These are phyloP conservation scores for Yponomeuta sedellus DNA, from an alignment of 2,888 invertebrate species.

Conservation along the genomic window DNA sequence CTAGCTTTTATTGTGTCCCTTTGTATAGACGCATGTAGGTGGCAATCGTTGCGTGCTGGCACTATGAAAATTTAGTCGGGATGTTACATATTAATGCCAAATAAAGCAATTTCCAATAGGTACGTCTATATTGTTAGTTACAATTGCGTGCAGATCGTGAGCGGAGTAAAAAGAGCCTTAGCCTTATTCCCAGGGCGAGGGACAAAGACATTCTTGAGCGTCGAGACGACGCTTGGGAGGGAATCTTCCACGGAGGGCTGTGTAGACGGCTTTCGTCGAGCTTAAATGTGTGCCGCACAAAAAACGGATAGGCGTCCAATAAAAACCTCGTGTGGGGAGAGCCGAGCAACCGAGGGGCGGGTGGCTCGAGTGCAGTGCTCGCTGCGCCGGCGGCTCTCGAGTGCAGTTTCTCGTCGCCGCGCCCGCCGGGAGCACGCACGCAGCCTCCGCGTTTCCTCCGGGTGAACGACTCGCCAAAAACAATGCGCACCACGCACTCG, in stretches of 20 bases:
- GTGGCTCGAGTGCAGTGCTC: constrained; percentile 58
- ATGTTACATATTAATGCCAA: not conserved
- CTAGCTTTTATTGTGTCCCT: constrained; percentile 31
- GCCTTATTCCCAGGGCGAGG: constrained; percentile 29
- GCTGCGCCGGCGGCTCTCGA: constrained; percentile 41
- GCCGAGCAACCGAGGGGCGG: constrained; percentile 55
- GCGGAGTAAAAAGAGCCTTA: constrained; percentile 34
- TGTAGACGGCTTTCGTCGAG: constrained; percentile 63
- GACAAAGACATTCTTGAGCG: constrained; percentile 63
- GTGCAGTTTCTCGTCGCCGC: constrained; percentile 65
- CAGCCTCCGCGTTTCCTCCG: constrained; percentile 46
- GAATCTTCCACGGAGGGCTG: constrained; percentile 62
- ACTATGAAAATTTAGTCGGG: not conserved
- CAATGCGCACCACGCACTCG: constrained; percentile 35
- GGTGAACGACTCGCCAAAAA: constrained; percentile 35
- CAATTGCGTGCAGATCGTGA: constrained; percentile 31
- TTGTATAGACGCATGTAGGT: not conserved
- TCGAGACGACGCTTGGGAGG: constrained; percentile 46
- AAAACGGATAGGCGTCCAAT: constrained; percentile 71
- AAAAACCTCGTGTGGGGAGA: constrained; percentile 70
- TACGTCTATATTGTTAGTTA: constrained; percentile 11
- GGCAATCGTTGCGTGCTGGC: constrained; percentile 7
- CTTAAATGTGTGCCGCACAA: constrained; percentile 63
- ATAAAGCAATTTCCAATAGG: not conserved
- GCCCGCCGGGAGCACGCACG: constrained; percentile 70